phyloP scores from a whole-genome alignment of 2,888 invertebrate species.

The Morpho deidamia region DNA sequence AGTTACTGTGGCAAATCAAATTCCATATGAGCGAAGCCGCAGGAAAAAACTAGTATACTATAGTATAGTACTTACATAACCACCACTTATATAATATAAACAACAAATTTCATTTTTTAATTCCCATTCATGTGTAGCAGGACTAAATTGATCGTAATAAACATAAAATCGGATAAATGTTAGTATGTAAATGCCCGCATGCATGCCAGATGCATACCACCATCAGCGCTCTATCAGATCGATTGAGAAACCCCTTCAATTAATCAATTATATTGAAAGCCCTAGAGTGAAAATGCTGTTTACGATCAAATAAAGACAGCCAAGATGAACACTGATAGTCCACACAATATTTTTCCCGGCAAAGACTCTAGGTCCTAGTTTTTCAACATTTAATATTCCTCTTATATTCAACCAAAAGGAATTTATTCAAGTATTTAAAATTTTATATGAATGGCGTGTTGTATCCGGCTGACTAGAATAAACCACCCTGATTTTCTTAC shows the following conservation, averaged over 20 bases:
- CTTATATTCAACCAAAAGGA: background rate
- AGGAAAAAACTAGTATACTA: no score
- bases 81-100: background rate
- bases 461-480: no score
- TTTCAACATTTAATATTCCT: no score
- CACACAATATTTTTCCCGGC: no score
- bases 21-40: no score
- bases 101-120: conserved; percentile 12
- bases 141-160: conserved; percentile 25
- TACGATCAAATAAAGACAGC: no score
- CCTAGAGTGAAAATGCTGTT: background rate
- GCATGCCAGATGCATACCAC: conserved; percentile 30
- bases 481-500: no score
- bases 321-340: background rate
- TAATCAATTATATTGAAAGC: conserved; percentile 9
- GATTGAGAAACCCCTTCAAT: conserved; percentile 25
- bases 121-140: conserved; percentile 5
- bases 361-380: background rate
- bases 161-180: conserved; percentile 25
- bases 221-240: conserved; percentile 14
- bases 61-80: no score
- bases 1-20: no score
- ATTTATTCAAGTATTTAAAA: background rate
- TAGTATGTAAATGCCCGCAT: conserved; percentile 69
- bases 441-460: background rate